Percentiles rank a stretch among this genome's conserved stretches.
phyloP scores from a whole-genome alignment of 2,113 vertebrate species.

The Pachycephala philippinensis region DNA sequence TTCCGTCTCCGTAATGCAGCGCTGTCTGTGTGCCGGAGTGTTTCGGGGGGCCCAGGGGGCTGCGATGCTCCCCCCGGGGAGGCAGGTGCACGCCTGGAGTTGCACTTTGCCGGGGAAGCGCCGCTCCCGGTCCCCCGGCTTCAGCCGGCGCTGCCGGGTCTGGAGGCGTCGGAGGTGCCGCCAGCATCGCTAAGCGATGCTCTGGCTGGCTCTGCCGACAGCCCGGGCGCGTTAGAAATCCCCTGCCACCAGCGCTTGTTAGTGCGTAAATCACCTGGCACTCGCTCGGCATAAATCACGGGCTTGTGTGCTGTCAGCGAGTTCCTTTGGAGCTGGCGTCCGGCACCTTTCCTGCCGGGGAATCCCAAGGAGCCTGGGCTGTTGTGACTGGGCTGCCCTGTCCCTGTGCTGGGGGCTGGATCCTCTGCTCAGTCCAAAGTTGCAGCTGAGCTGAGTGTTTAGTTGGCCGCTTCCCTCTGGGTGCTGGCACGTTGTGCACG shows the following conservation, averaged over 20 bases:
- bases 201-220: not conserved
- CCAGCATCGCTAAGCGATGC: not conserved
- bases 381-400: accelerated
- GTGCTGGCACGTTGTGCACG: not conserved
- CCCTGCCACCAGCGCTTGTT: not conserved
- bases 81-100: not conserved
- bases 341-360: not conserved
- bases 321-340: not conserved
- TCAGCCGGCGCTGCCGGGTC: not conserved
- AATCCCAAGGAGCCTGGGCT: not conserved
- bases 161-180: not conserved
- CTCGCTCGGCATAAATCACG: not conserved
- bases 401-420: not conserved
- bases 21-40: not conserved
- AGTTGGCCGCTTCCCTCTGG: not conserved
- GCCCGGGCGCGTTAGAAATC: not conserved
- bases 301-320: not conserved
- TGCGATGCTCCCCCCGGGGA: not conserved
- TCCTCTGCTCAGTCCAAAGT: not conserved
- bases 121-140: not conserved
- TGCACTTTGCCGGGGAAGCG: not conserved
- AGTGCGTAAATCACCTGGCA: conserved; percentile 9
- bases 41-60: not conserved
- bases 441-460: not conserved
- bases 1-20: not conserved